These are phyloP conservation scores for Bradypodion ventrale DNA, from an alignment of 2,797 vertebrate genomes.

Conservation along the genomic window DNA sequence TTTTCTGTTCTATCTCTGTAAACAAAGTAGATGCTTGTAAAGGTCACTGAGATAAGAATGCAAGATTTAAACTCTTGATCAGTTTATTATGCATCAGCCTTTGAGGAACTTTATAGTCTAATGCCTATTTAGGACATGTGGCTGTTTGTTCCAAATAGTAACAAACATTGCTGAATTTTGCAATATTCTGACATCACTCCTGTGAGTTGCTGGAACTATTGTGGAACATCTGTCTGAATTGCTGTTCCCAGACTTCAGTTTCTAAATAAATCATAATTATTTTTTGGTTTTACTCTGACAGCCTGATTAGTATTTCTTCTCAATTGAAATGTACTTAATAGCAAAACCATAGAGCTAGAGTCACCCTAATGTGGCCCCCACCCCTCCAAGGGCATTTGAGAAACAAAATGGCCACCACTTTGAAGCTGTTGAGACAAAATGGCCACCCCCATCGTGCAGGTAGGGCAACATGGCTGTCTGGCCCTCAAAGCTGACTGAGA, in stretches of 20 bases:
- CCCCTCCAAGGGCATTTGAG: too few species aligned
- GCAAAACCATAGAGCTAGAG: neutral
- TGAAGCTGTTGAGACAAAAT: too few species aligned
- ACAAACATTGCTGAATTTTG: constrained; percentile 61
- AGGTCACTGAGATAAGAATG: constrained; percentile 51
- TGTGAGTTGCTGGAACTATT: constrained; percentile 54
- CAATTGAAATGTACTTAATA: constrained; percentile 20
- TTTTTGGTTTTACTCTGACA: constrained; percentile 44
- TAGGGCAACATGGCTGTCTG: too few species aligned
- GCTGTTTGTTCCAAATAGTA: constrained; percentile 64
- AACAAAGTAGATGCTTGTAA: constrained; percentile 44
- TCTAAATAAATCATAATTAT: constrained; percentile 50
- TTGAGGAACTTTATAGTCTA: constrained; percentile 44
- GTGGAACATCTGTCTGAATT: constrained; percentile 59
- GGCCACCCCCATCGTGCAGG: too few species aligned
- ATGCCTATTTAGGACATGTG: constrained; percentile 34
- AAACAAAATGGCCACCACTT: too few species aligned
- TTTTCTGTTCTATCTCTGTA: constrained; percentile 1
- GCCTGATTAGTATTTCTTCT: constrained; percentile 22
- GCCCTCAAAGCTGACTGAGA: too few species aligned
- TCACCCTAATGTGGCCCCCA: too few species aligned
- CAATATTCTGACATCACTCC: constrained; percentile 55
- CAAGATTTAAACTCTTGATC: constrained; percentile 47
- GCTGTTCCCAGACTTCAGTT: constrained; percentile 54
- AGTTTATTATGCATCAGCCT: constrained; percentile 52